Conservation (phyloP, 2,888 invertebrate species). For the Aporophyla lueneburgensis region DNA sequence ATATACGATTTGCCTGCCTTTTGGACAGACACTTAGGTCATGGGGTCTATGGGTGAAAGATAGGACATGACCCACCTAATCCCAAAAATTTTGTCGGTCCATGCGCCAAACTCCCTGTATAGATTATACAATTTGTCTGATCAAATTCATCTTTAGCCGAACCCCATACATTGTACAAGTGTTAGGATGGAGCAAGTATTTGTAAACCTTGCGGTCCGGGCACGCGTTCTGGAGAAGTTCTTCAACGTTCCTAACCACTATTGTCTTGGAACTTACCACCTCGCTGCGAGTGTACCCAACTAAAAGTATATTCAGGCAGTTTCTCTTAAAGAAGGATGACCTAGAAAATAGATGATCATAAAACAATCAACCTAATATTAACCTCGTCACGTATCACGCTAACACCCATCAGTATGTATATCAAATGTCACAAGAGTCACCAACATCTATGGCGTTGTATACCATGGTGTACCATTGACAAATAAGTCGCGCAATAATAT, state of each 20-base stretch:
- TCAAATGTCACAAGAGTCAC: slow-evolving; percentile 35
- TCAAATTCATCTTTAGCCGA: not conserved
- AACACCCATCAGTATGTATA: slow-evolving; percentile 29
- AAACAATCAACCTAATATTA: slow-evolving; percentile 20
- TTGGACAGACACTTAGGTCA: too few species aligned
- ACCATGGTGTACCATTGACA: slow-evolving; percentile 59
- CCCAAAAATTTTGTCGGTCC: not conserved
- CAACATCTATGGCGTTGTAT: slow-evolving; percentile 48
- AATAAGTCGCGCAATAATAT: slow-evolving; percentile 62
- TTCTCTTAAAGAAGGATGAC: not conserved
- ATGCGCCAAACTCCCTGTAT: too few species aligned
- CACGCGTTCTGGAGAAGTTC: not conserved
- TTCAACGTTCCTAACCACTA: not conserved
- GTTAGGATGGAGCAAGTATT: not conserved
- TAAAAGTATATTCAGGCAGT: not conserved
- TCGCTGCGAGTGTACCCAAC: not conserved
- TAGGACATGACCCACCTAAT: too few species aligned
- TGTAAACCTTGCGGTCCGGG: not conserved
- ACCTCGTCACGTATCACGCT: slow-evolving; percentile 35
- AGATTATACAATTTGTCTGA: not conserved
- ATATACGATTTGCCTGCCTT: not conserved
- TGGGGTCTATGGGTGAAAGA: too few species aligned
- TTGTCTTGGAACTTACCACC: not conserved
- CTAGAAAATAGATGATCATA: not conserved
- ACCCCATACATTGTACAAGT: not conserved